These are phyloP conservation scores for Enteromius viviparus DNA, from an alignment of 2,797 vertebrate genomes.

Conservation along the genomic window DNA sequence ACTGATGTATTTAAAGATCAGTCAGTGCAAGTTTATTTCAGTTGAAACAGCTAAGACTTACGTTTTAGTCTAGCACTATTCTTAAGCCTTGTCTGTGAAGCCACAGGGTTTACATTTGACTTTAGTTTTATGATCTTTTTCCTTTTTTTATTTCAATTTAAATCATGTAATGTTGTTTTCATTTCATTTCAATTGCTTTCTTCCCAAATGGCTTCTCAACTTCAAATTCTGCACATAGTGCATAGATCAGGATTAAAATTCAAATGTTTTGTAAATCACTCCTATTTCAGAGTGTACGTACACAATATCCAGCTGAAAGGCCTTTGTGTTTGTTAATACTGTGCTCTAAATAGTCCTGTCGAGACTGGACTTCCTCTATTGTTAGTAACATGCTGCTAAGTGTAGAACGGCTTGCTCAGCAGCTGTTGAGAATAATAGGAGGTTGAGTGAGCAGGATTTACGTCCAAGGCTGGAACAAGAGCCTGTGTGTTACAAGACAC, in stretches of 20 bases:
- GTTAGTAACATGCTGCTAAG: constrained; percentile 48
- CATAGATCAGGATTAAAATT: not conserved
- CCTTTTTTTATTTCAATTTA: not conserved
- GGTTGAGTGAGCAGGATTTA: constrained; percentile 47
- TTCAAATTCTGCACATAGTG: not conserved
- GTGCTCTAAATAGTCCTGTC: constrained; percentile 50
- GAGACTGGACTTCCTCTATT: constrained; percentile 57
- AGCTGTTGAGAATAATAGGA: constrained; percentile 55
- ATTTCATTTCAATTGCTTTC: not conserved
- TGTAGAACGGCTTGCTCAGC: constrained; percentile 58
- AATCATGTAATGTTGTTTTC: not conserved
- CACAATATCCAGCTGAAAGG: constrained; percentile 14
- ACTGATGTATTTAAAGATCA: no score
- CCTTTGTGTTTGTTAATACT: constrained; percentile 50
- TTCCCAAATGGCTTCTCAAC: not conserved
- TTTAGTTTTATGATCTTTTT: not conserved
- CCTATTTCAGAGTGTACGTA: constrained; percentile 25
- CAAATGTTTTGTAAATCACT: not conserved
- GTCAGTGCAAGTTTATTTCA: no score
- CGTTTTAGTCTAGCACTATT: no score
- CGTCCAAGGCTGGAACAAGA: constrained; percentile 25
- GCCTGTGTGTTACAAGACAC: constrained; percentile 37
- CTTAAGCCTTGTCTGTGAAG: no score
- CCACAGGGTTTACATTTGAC: not conserved
- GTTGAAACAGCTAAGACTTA: no score